These are phyloP conservation scores for Monoplex corrugatus DNA, from an alignment of 2,888 invertebrate genomes.

Conservation along the genomic window DNA sequence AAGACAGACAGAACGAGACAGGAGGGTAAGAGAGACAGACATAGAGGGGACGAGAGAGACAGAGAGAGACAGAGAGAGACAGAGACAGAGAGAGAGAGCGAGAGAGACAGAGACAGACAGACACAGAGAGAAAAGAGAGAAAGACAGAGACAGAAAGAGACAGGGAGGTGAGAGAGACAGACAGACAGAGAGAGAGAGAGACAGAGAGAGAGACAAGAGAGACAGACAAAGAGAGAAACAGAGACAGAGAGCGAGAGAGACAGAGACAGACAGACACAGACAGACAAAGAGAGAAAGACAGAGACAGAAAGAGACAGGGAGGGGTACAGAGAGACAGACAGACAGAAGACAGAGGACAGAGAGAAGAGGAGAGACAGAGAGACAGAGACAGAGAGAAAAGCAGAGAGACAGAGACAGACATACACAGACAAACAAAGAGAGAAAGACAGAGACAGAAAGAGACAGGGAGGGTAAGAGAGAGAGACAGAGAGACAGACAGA, in stretches of 20 bases:
- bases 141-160: too few relatives aligned
- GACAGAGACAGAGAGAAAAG: background rate
- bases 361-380: background rate
- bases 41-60: too few relatives aligned
- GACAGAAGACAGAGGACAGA: too few relatives aligned
- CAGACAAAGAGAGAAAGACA: background rate
- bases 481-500: background rate
- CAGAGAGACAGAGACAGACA: background rate
- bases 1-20: too few relatives aligned
- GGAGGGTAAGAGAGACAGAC: too few relatives aligned
- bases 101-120: background rate
- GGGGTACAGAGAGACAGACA: too few relatives aligned
- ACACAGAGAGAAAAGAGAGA: background rate
- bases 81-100: too few relatives aligned
- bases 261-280: background rate
- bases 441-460: background rate
- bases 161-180: too few relatives aligned
- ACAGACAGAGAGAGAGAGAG: background rate
- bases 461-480: background rate
- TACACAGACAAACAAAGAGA: background rate
- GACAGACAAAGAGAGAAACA: too few relatives aligned
- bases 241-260: too few relatives aligned
- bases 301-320: background rate
- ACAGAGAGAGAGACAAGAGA: background rate
- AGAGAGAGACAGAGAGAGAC: too few relatives aligned